A percentile compares a stretch with the other conserved stretches of the same genome.
These are phyloP conservation scores for Drosophila pruinosa DNA, from an alignment of 1,140 invertebrate genomes.

Conservation along the genomic window DNA sequence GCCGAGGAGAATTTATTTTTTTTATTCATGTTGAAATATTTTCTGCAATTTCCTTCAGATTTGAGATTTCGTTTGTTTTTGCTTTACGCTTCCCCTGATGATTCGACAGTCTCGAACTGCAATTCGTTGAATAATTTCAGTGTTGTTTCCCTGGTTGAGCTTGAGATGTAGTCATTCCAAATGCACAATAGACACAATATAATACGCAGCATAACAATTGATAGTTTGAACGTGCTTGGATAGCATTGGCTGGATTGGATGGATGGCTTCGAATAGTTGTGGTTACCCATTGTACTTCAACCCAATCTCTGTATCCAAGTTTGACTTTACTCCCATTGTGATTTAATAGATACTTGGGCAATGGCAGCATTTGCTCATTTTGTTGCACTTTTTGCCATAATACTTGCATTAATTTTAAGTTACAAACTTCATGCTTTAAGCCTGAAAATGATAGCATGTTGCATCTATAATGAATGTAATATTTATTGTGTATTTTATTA, in stretches of 20 bases:
- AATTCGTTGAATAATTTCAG: slow-evolving; percentile 61
- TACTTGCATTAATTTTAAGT: background rate
- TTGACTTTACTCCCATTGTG: slow-evolving; percentile 21
- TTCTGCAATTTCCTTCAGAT: slow-evolving; percentile 46
- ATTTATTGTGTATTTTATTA: no score
- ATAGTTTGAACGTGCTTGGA: slow-evolving; percentile 51
- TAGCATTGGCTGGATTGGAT: slow-evolving; percentile 15
- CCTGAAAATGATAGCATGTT: no score
- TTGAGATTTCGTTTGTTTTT: slow-evolving; percentile 2
- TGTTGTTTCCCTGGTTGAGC: slow-evolving; percentile 26
- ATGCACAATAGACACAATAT: slow-evolving; percentile 60
- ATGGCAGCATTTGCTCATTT: slow-evolving; percentile 7
- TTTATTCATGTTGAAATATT: slow-evolving; percentile 29
- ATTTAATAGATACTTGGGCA: slow-evolving; percentile 32
- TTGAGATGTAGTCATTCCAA: slow-evolving; percentile 63
- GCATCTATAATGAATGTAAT: no score
- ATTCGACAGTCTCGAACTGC: background rate
- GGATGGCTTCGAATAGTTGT: background rate
- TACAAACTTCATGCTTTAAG: no score
- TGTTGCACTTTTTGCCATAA: background rate
- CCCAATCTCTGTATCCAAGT: background rate
- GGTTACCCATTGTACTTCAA: background rate
- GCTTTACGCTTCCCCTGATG: slow-evolving; percentile 32
- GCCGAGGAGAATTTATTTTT: background rate
- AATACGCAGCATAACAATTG: slow-evolving; percentile 43